Percentiles rank a stretch among this genome's conserved stretches.
These are phyloP conservation scores for Trematocara marginatum DNA, from an alignment of 2,113 vertebrate genomes.

Conservation along the genomic window DNA sequence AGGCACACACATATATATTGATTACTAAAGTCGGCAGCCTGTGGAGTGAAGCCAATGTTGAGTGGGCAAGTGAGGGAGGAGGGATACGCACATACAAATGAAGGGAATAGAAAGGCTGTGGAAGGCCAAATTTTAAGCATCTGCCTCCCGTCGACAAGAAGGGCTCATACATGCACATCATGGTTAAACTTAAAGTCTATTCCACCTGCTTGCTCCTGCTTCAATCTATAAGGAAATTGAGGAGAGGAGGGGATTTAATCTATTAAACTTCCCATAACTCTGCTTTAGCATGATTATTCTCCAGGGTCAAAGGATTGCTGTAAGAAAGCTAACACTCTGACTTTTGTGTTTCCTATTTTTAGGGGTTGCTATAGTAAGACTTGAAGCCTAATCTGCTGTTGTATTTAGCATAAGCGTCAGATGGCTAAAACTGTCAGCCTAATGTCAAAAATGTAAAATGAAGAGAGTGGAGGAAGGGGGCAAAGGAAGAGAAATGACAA, in stretches of 20 bases:
- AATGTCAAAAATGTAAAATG: not conserved
- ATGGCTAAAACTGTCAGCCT: constrained; percentile 12
- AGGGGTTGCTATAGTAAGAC: not conserved
- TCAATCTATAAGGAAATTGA: not conserved
- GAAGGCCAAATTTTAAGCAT: not conserved
- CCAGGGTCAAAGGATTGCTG: not conserved
- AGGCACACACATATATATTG: constrained; percentile 31
- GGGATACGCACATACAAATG: not conserved
- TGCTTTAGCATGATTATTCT: not conserved
- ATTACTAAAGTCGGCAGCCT: constrained; percentile 44
- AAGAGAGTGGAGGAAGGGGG: not conserved
- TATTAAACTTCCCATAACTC: not conserved
- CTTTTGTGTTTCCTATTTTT: constrained; percentile 7
- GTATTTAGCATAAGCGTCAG: not conserved
- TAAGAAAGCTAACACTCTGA: not conserved
- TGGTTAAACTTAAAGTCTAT: not conserved
- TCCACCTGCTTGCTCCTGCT: not conserved
- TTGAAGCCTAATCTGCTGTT: not conserved
- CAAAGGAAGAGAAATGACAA: not conserved
- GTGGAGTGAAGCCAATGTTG: constrained; percentile 18
- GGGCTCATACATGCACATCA: not conserved
- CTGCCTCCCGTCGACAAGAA: not conserved
- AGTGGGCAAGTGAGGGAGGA: not conserved
- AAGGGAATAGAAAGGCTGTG: not conserved
- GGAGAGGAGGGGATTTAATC: not conserved